Base-by-base conservation (phyloP, 2,888 invertebrate genomes). In the Cylindroiulus punctatus region DNA sequence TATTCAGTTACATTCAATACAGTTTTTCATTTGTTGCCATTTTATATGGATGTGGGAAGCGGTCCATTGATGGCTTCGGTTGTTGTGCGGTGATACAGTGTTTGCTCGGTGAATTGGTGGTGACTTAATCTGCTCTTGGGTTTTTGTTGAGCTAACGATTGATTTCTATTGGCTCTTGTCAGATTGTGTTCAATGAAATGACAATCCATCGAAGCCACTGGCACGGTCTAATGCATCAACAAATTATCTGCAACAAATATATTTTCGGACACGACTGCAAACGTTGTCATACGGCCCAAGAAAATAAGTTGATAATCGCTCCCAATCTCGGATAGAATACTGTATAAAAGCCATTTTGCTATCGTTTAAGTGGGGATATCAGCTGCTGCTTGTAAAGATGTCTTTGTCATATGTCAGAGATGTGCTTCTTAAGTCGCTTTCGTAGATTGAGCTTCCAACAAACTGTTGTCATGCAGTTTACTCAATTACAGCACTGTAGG, bases 101-200 rank as follows among this genome's bases (percentile, higher is more conserved):
- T 65, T 65, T 65, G 26, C 12, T 65, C n/a, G 26, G 65, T 65
- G 65, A 65, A 65, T 26, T 65, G 65, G 65, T 65, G 65, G 65
- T 65, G 65, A 65, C 65, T 65, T 65, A 65, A 65, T 65, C 65
- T 65, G 65, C 65, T 65, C 65, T 65, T 26, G 65, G 65, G 65
- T 65, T 65, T 40, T 65, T 65, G 65, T 65, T 65, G 65, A 65
- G 65, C 65, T 65, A 26, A 14, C 65, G 65, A 65, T 65, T 65
- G 65, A 65, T 65, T 65, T 65, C 65, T 57, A 57, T 57, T 57
- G 57, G 57, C 57, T 57, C 57, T 57, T 57, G 57, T 57, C 57
- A 57, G 57, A 57, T 57, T 57, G 57, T 57, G 57, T 57, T 57
- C 57, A 57, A 57, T 57, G 57, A 57, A 57, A 57, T 57, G 57